A percentile compares a stretch with the other conserved stretches of the same genome.
These are phyloP conservation scores for Tribolium madens DNA, from an alignment of 1,140 invertebrate species.

Conservation along the genomic window DNA sequence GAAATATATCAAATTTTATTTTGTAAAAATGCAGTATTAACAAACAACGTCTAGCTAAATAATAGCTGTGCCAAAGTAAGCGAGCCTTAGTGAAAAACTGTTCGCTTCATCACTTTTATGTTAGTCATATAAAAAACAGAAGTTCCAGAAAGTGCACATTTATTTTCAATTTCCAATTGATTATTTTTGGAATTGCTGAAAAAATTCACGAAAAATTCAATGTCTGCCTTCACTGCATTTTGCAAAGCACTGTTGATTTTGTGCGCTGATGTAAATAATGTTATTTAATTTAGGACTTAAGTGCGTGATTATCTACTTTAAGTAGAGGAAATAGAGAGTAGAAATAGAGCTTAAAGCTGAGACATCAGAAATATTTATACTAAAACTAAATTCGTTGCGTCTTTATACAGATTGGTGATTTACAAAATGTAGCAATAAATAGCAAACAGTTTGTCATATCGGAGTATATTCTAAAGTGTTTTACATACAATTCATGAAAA, in stretches of 20 bases:
- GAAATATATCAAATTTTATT: slow-evolving; percentile 44
- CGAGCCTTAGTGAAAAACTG: slow-evolving; percentile 13
- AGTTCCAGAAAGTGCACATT: slow-evolving; percentile 20
- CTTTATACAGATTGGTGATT: slow-evolving; percentile 31
- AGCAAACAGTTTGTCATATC: slow-evolving; percentile 9
- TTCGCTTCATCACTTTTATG: background rate
- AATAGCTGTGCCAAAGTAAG: slow-evolving; percentile 57
- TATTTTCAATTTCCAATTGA: background rate
- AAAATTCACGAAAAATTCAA: slow-evolving; percentile 50
- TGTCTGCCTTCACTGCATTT: slow-evolving; percentile 62
- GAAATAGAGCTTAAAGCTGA: slow-evolving; percentile 22
- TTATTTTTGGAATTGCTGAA: background rate
- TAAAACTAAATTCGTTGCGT: slow-evolving; percentile 17
- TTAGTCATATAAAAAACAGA: background rate
- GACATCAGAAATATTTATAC: slow-evolving; percentile 15
- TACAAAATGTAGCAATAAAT: slow-evolving; percentile 16
- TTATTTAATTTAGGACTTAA: slow-evolving; percentile 47
- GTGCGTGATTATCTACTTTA: slow-evolving; percentile 44
- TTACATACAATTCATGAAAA: background rate
- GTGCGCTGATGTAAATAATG: slow-evolving; percentile 54
- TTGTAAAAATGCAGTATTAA: slow-evolving; percentile 55
- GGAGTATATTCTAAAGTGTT: slow-evolving; percentile 33
- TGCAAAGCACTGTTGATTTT: slow-evolving; percentile 61
- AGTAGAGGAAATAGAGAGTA: slow-evolving; percentile 43
- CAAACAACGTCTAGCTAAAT: slow-evolving; percentile 49